phyloP scores from a whole-genome alignment of 1,140 invertebrate species.

The Drosophila cardini region DNA sequence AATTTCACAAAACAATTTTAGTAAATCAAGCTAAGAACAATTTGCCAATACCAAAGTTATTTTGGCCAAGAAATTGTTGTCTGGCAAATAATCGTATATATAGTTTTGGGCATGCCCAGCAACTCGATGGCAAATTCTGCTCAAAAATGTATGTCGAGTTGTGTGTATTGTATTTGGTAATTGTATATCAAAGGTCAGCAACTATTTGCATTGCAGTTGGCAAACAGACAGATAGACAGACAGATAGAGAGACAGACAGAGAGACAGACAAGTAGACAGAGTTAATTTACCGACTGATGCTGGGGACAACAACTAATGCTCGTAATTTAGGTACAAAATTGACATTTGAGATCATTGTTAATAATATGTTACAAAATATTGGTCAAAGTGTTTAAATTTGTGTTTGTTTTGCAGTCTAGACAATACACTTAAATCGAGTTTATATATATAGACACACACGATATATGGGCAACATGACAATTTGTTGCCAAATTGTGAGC shows the following conservation, averaged over 20 bases:
- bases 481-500: conserved; percentile 20
- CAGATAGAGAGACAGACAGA: conserved; percentile 17
- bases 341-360: conserved; percentile 36
- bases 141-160: no score
- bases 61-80: conserved; percentile 13
- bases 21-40: conserved; percentile 28
- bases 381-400: conserved; percentile 31
- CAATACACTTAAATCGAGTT: neutral
- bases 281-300: conserved; percentile 1
- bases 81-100: neutral
- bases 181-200: conserved; percentile 75
- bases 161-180: conserved; percentile 33
- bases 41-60: conserved; percentile 22
- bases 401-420: conserved; percentile 19
- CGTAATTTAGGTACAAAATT: conserved; percentile 19
- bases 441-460: conserved; percentile 14
- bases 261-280: neutral
- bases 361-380: conserved; percentile 28
- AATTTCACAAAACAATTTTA: conserved; percentile 41
- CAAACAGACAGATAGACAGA: conserved; percentile 10
- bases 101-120: conserved; percentile 13
- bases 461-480: conserved; percentile 11
- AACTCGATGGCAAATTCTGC: no score
- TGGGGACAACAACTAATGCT: conserved; percentile 11
- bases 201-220: conserved; percentile 55